Evolutionary conservation across 1,140 invertebrate genomes (phyloP), one percentile per base, ranked within the genome.

Genomic region (Galleria mellonella): DNA sequence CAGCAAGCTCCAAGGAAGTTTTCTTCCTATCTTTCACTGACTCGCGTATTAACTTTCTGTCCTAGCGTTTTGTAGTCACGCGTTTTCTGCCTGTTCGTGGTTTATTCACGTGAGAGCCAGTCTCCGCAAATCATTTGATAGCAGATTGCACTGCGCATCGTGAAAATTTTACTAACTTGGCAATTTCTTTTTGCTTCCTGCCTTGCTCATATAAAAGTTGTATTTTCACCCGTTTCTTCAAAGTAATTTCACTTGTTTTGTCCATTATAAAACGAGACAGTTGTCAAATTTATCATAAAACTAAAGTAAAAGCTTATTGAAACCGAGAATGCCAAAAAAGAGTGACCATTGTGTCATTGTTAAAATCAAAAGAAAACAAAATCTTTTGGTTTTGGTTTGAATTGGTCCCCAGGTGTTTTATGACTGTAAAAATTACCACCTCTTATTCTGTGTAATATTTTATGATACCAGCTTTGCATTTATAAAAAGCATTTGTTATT

Each of bases 1-100:
- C 45, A 47, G 51, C 33, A 13, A 45, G 35, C 23, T 47, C 40
- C 14, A 45, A 44, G 40, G 51, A 47, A 31, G 40, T 43, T 35
- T 47, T 47, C 43, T 44, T 48, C 27, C 43, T 31, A 31, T 47
- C 43, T 47, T 47, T 53, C 29, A 47, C 32, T 2, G 50, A 47
- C 42, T 43, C 35, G 29, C 42, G 39, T 31, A 45, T 11, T 30
- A 45, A 41, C 11, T 35, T 17, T 8, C 43, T 32, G 32, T 51
- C 48, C 30, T 51, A n/a, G 38, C 43, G 37, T 17, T 27, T 14
- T 10, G 17, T 51, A n/a, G 38, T 46, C 27, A 40, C 36, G 10
- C 49, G 31, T 37, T 51, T 51, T 14, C 49, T 37, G 17, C 43
- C 43, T 3, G 32, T 33, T 33, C 11, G 6, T 12, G 32, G 8